These are phyloP conservation scores for Penaeus chinensis DNA, from an alignment of 1,140 invertebrate genomes.

Conservation along the genomic window DNA sequence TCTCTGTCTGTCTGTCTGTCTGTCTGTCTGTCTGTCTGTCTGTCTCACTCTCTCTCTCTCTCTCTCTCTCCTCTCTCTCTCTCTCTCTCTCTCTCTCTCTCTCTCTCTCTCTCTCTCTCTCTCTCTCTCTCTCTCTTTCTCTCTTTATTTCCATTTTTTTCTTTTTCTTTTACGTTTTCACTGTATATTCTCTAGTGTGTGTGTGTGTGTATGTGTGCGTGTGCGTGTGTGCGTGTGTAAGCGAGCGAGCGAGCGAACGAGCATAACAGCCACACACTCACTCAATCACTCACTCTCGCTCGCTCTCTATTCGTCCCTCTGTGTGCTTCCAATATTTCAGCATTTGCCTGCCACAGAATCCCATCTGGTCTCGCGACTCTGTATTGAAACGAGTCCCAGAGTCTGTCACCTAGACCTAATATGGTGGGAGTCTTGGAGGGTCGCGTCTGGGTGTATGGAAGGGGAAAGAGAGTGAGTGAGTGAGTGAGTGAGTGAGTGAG, in stretches of 20 bases:
- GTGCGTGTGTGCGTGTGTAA: too few species aligned
- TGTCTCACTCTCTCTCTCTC: too few species aligned
- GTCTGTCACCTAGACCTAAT: neutral
- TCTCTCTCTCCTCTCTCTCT: too few species aligned
- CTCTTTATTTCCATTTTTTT: neutral
- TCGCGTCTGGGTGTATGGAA: too few species aligned
- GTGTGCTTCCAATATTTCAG: neutral
- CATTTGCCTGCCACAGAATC: conserved; percentile 3
- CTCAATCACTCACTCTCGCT: neutral
- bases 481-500: neutral
- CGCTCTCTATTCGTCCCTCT: neutral
- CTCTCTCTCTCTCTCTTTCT: neutral
- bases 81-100: too few species aligned
- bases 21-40: too few species aligned
- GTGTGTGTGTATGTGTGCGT: neutral
- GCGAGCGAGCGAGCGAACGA: too few species aligned
- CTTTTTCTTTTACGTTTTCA: neutral
- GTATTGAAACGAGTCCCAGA: conserved; percentile 12
- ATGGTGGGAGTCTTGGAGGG: too few species aligned
- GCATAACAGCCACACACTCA: neutral
- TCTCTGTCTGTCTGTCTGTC: too few species aligned
- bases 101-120: neutral
- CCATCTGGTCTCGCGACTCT: neutral
- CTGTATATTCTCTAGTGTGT: too few species aligned
- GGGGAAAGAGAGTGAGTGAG: too few species aligned